Percentiles rank a stretch among this genome's conserved stretches.
Evolutionary conservation across 2,113 vertebrate species (phyloP).

Genomic region (Mugil cephalus): DNA sequence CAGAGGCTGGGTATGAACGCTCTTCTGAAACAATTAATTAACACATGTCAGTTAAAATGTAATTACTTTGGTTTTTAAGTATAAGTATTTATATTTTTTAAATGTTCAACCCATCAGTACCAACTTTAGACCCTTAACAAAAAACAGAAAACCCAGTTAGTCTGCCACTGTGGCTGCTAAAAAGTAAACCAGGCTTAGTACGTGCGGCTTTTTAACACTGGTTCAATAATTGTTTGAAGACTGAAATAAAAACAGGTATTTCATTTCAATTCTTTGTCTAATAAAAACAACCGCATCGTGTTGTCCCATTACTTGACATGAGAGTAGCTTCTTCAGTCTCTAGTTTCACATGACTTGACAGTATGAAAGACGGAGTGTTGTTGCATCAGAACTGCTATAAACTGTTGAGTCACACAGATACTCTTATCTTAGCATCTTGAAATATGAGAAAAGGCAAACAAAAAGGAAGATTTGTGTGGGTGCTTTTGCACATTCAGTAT

Average conservation of each 20-base stretch:
- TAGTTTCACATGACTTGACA: conserved; percentile 32
- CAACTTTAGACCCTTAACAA: conserved; percentile 3
- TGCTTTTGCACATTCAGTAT: conserved; percentile 17
- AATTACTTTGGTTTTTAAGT: background rate
- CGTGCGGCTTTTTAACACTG: background rate
- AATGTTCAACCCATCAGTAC: background rate
- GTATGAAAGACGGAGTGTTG: conserved; percentile 6
- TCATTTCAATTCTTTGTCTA: background rate
- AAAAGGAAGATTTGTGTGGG: conserved; percentile 15
- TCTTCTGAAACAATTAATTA: too few relatives aligned
- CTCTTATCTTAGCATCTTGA: conserved; percentile 35
- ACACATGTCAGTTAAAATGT: background rate
- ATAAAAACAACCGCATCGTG: conserved; percentile 5
- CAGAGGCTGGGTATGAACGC: too few relatives aligned
- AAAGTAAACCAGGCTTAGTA: background rate
- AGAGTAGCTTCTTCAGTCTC: conserved; percentile 5
- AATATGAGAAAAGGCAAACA: conserved; percentile 27
- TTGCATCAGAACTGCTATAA: conserved; percentile 16
- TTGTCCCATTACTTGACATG: conserved; percentile 9
- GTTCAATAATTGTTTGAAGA: background rate
- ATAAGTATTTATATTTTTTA: background rate
- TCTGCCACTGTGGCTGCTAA: background rate
- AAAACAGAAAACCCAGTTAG: background rate
- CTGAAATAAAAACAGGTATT: background rate
- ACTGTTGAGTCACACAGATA: conserved; percentile 27